phyloP scores from a whole-genome alignment of 2,797 vertebrate genomes.

The Lycodopsis pacificus region DNA sequence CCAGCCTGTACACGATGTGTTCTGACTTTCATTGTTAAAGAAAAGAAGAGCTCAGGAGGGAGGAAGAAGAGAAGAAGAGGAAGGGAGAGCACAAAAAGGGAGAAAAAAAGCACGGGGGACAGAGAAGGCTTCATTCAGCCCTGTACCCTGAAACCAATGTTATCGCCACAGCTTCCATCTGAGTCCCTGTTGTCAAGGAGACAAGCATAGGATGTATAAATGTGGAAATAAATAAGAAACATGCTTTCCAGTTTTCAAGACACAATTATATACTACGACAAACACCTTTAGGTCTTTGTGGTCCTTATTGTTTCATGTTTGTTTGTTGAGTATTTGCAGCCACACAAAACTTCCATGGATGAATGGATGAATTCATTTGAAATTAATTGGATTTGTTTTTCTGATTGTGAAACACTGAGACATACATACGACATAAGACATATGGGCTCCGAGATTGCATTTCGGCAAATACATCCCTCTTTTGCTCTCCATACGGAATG shows the following conservation, averaged over 20 bases:
- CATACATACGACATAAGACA: neutral
- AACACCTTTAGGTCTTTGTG: neutral
- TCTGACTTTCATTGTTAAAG: slow-evolving; percentile 5
- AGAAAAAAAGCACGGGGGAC: neutral
- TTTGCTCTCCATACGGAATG: too few species aligned
- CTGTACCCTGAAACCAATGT: slow-evolving; percentile 21
- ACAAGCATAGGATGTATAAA: slow-evolving; percentile 40
- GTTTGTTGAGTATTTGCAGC: neutral
- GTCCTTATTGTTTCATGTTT: neutral
- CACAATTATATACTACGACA: neutral
- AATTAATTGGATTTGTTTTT: neutral
- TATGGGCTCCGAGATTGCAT: too few species aligned
- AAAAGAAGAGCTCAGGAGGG: slow-evolving; percentile 10
- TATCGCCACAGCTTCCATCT: slow-evolving; percentile 23
- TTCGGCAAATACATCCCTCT: too few species aligned
- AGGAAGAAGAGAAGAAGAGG: slow-evolving; percentile 6
- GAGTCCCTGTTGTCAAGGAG: slow-evolving; percentile 63
- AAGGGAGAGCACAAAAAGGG: neutral
- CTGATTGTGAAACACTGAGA: neutral
- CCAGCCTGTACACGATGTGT: neutral
- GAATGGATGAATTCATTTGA: neutral
- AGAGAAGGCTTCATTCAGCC: slow-evolving; percentile 24
- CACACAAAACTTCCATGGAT: neutral
- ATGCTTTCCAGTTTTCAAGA: neutral
- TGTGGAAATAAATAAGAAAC: neutral